phyloP scores from a whole-genome alignment of 2,888 invertebrate genomes.

The Busseola fusca region DNA sequence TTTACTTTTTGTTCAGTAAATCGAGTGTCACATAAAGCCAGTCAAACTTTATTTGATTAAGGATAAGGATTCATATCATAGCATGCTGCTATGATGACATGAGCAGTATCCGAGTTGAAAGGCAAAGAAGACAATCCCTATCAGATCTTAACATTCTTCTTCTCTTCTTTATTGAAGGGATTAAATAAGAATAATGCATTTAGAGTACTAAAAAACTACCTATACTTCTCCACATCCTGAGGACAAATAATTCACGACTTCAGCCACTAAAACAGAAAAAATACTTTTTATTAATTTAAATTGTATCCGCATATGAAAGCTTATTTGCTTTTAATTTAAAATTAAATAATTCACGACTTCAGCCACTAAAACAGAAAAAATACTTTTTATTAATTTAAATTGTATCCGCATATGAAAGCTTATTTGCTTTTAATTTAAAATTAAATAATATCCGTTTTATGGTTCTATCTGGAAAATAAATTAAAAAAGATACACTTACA shows the following conservation, averaged over 20 bases:
- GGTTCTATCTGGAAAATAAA: neutral
- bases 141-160: neutral
- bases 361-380: neutral
- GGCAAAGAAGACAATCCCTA: neutral
- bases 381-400: neutral
- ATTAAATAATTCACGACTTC: neutral
- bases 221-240: neutral
- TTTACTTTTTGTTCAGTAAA: neutral
- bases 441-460: neutral
- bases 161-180: neutral
- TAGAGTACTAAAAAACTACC: neutral
- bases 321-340: neutral
- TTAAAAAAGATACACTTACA: neutral
- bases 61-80: no score
- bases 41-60: neutral
- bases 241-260: neutral
- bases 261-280: neutral
- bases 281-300: neutral
- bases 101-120: neutral
- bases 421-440: neutral
- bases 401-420: neutral
- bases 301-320: neutral
- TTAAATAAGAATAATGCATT: neutral
- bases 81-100: no score
- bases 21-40: neutral